Evolutionary conservation across 2,797 vertebrate species (phyloP).

Genomic region (Sebastes umbrosus): DNA sequence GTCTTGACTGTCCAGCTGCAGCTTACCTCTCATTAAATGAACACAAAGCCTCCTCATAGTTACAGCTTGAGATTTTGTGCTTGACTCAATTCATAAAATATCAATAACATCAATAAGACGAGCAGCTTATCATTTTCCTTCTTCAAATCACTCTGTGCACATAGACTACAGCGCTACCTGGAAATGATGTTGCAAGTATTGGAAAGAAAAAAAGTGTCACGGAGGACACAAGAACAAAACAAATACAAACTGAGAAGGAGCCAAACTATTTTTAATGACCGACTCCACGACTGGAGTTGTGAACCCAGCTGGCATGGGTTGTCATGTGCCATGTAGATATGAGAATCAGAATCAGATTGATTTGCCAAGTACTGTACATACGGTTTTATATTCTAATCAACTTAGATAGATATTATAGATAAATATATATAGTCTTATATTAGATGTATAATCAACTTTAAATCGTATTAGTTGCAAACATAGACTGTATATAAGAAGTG

Average conservation of each 20-base stretch:
- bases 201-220: background rate
- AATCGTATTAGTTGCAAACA: background rate
- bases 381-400: background rate
- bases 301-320: background rate
- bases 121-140: conserved; percentile 34
- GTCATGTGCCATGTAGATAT: background rate
- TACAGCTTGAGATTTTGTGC: conserved; percentile 24
- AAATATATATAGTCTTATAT: too few species aligned
- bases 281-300: background rate
- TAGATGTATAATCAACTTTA: background rate
- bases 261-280: conserved; percentile 12
- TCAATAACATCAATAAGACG: conserved; percentile 36
- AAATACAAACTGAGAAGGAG: conserved; percentile 3
- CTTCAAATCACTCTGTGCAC: background rate
- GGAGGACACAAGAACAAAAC: background rate
- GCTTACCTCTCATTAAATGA: conserved; percentile 53
- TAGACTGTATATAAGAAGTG: too few species aligned
- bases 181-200: background rate
- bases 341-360: background rate
- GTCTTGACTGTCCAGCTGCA: conserved; percentile 31
- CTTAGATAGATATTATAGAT: background rate
- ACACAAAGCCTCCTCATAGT: conserved; percentile 34
- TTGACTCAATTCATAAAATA: conserved; percentile 49
- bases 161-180: background rate
- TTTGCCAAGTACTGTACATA: too few species aligned